Evolutionary conservation across 2,113 vertebrate genomes (phyloP).

Genomic region (Rhodinocichla rosea): DNA sequence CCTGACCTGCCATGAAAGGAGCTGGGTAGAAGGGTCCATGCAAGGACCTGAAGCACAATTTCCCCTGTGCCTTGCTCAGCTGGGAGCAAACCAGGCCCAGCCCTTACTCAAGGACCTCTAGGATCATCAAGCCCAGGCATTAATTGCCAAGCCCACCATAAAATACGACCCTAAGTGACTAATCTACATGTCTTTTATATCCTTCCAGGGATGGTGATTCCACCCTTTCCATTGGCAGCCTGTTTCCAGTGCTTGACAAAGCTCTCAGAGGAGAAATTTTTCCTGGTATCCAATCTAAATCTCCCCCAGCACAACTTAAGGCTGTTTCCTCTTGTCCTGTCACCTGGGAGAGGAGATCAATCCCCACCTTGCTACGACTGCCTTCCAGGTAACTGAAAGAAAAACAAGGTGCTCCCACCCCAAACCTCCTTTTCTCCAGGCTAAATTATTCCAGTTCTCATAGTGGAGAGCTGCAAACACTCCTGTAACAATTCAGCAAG

Average conservation of each 20-base stretch:
- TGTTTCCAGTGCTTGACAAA: not conserved
- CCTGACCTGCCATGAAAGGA: rapidly evolving
- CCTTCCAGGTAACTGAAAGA: not conserved
- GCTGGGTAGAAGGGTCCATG: not conserved
- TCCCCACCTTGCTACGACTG: not conserved
- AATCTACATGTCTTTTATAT: not conserved
- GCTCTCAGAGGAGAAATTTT: not conserved
- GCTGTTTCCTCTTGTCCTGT: not conserved
- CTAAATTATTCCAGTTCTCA: not conserved
- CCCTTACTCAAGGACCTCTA: not conserved
- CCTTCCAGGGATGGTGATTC: not conserved
- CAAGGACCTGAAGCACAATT: not conserved
- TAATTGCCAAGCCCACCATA: not conserved
- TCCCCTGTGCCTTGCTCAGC: rapidly evolving
- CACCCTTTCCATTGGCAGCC: not conserved
- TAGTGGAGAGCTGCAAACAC: not conserved
- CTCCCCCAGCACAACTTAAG: not conserved
- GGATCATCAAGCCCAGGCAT: not conserved
- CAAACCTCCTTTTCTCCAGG: not conserved
- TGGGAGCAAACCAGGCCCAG: not conserved
- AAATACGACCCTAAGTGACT: not conserved
- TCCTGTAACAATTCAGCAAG: not conserved
- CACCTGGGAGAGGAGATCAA: not conserved
- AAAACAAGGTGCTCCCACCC: not conserved
- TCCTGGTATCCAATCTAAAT: not conserved